Conservation (phyloP, 2,888 invertebrate species). For the Prenolepis imparis region DNA sequence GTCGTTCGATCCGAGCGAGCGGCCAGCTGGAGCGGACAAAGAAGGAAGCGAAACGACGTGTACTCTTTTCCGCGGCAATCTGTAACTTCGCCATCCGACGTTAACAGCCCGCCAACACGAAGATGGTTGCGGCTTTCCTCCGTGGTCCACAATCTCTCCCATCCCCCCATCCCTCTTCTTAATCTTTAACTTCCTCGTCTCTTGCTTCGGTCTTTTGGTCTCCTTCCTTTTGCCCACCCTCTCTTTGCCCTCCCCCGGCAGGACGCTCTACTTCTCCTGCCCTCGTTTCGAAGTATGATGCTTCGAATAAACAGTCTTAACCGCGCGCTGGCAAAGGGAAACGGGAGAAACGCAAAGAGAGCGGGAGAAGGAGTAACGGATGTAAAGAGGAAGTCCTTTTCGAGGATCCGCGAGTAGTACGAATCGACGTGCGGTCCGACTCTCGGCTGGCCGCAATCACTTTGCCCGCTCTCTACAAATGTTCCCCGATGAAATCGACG, state of each 20-base stretch:
- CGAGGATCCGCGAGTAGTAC: slow-evolving; percentile 53
- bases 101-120: slow-evolving; percentile 76
- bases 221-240: slow-evolving; percentile 6
- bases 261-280: slow-evolving; percentile 16
- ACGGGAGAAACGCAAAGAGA: slow-evolving; percentile 35
- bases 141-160: slow-evolving; percentile 62
- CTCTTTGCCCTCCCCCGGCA: not conserved
- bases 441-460: slow-evolving; percentile 60
- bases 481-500: slow-evolving; percentile 71
- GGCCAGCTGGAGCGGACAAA: slow-evolving; percentile 9
- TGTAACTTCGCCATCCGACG: slow-evolving; percentile 80
- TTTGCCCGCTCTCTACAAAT: slow-evolving; percentile 67
- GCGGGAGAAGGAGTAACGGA: not conserved
- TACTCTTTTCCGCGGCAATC: slow-evolving; percentile 76
- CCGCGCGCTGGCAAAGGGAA: not conserved
- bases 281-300: slow-evolving; percentile 62
- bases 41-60: slow-evolving; percentile 60
- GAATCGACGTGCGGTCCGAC: slow-evolving; percentile 69
- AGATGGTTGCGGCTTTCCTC: slow-evolving; percentile 56
- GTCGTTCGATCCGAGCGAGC: slow-evolving; percentile 23
- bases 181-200: slow-evolving; percentile 46
- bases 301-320: slow-evolving; percentile 74
- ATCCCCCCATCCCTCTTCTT: slow-evolving; percentile 44
- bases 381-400: slow-evolving; percentile 66
- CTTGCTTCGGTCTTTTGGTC: slow-evolving; percentile 42